Conservation (phyloP, 2,797 vertebrate genomes). For the Sebastes miniatus region DNA sequence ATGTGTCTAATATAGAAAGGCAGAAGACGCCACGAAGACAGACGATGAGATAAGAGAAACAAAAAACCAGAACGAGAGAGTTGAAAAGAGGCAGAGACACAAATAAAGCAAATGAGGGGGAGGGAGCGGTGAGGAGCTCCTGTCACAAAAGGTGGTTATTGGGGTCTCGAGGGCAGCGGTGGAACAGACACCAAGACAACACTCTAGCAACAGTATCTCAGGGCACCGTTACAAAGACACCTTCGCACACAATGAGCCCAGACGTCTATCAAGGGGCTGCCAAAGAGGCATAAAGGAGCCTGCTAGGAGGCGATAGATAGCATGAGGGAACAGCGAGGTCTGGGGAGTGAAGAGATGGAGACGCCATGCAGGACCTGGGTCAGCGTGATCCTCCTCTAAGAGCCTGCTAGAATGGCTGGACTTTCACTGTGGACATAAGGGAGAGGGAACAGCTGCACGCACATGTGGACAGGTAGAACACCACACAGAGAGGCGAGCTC, state of each 20-base stretch:
- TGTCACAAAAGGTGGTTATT: slow-evolving; percentile 57
- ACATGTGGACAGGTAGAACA: neutral
- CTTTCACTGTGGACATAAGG: neutral
- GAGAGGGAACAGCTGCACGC: neutral
- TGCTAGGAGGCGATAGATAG: slow-evolving; percentile 42
- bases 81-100: slow-evolving; percentile 21
- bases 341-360: slow-evolving; percentile 19
- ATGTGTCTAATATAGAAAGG: slow-evolving; percentile 11
- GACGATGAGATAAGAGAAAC: slow-evolving; percentile 11
- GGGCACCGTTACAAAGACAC: slow-evolving; percentile 66
- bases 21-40: neutral
- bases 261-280: slow-evolving; percentile 53
- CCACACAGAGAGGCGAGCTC: too few relatives aligned
- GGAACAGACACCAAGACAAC: slow-evolving; percentile 65
- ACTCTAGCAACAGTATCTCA: slow-evolving; percentile 61
- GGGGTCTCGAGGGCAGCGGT: slow-evolving; percentile 61
- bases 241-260: slow-evolving; percentile 61
- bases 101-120: slow-evolving; percentile 35
- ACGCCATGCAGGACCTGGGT: slow-evolving; percentile 16
- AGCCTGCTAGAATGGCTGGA: slow-evolving; percentile 20
- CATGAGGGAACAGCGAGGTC: slow-evolving; percentile 17
- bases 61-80: neutral
- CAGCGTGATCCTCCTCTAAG: slow-evolving; percentile 18
- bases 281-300: slow-evolving; percentile 49
- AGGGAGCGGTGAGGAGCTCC: slow-evolving; percentile 31